Evolutionary conservation across 1,140 invertebrate genomes (phyloP).

Genomic region (Periplaneta americana): DNA sequence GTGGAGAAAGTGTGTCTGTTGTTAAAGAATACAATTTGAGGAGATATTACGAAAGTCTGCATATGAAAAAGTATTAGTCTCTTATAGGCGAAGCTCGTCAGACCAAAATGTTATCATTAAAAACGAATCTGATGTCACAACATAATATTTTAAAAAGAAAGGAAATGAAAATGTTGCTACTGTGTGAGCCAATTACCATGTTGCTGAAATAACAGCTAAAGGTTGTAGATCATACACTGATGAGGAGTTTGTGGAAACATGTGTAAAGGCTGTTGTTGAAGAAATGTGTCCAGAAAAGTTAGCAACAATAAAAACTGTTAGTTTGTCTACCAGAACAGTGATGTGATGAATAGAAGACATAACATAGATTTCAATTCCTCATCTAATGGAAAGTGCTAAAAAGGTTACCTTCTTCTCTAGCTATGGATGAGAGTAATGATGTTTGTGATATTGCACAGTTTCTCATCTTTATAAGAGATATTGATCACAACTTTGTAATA

Average conservation of each 20-base stretch:
- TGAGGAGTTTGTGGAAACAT: slow-evolving; percentile 32
- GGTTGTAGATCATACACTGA: slow-evolving; percentile 31
- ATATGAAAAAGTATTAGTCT: slow-evolving; percentile 22
- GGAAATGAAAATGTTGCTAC: slow-evolving; percentile 25
- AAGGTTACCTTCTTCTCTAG: slow-evolving; percentile 23
- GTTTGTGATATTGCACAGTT: slow-evolving; percentile 28
- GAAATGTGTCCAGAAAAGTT: slow-evolving; percentile 31
- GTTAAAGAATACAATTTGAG: slow-evolving; percentile 32
- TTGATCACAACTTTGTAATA: slow-evolving; percentile 29
- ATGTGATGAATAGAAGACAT: slow-evolving; percentile 26
- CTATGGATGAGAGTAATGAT: slow-evolving; percentile 24
- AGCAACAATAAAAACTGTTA: slow-evolving; percentile 24
- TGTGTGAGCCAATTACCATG: slow-evolving; percentile 28
- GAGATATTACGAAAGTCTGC: no score
- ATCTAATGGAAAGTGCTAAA: slow-evolving; percentile 9
- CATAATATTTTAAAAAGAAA: slow-evolving; percentile 27
- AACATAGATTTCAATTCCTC: slow-evolving; percentile 21
- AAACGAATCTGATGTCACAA: slow-evolving; percentile 27
- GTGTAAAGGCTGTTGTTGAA: slow-evolving; percentile 30
- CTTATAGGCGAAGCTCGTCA: slow-evolving; percentile 21
- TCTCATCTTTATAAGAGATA: slow-evolving; percentile 27
- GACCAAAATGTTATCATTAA: slow-evolving; percentile 26
- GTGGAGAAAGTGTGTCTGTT: slow-evolving; percentile 28
- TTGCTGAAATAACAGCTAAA: slow-evolving; percentile 23
- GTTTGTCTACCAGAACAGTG: slow-evolving; percentile 26